Base-by-base conservation (phyloP, 2,797 vertebrate species). In the Labroides dimidiatus region DNA sequence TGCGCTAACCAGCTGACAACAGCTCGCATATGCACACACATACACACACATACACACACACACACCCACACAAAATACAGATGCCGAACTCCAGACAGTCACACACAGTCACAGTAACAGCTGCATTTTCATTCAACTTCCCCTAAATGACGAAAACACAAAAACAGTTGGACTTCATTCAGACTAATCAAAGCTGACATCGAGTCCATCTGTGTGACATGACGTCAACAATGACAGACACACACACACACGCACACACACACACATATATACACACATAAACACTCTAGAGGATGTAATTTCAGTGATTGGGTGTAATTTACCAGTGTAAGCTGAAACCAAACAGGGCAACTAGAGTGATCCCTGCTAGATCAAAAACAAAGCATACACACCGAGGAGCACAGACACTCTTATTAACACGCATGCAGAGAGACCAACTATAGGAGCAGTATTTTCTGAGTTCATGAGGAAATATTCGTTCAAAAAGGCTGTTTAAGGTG, bases 291-390 rank as follows among this genome's bases (percentile, higher is more conserved):
- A 88, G 91, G 88, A 93, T 90, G 91, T 90, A 90, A 93, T 94
- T 93, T 93, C 80, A 90, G 87, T 93, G 93, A 94, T 93, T 94
- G 91, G 86, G 91, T 91, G 81, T 92, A 94, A 95, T 95, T 94
- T 93, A 92, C 88, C 80, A 71, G 64, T 78, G 91, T 92, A 94
- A 94, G 90, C 74, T 87, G 87, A 94, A 92, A 94, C 93, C 89
- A 78, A 73, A 81, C 69, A 68, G 86, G 87, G 83, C 85, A 91
- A 91, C 83, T 54, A 57, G 71, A 82, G 73, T 84, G 82, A 91
- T 88, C 82, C 81, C 69, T 77, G 54, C 21, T 39, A 85, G 80
- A 90, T 88, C 82, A 88, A 86, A 91, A 86, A 84, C 83, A 63
- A 85, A 85, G 80, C 67, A 72, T 72, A 60, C 58, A 72, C 49